Conservation (phyloP, 1,140 invertebrate species). For the Danaus melanippus region DNA sequence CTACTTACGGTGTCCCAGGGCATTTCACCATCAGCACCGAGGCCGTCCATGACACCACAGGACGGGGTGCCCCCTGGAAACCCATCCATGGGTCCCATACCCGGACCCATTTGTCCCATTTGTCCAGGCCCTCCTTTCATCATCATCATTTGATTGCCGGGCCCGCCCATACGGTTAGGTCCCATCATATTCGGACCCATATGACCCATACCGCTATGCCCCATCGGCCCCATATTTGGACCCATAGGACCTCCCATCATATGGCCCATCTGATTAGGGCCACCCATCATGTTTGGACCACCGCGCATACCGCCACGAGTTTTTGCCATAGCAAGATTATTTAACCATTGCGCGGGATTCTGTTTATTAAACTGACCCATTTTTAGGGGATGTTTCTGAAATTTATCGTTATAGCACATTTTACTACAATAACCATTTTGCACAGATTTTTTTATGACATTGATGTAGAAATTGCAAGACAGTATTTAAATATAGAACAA, state of each 20-base stretch:
- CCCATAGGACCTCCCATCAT: conserved; percentile 67
- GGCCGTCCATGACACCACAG: conserved; percentile 71
- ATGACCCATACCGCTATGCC: conserved; percentile 69
- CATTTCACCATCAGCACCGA: conserved; percentile 71
- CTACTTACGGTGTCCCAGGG: conserved; percentile 71
- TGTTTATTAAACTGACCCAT: conserved; percentile 88
- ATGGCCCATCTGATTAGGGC: conserved; percentile 63
- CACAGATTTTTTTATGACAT: not conserved
- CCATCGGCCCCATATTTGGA: conserved; percentile 68
- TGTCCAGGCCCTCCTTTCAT: conserved; percentile 63
- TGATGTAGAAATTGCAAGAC: too few species aligned
- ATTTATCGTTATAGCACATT: conserved; percentile 16
- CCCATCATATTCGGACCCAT: conserved; percentile 71
- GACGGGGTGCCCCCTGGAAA: conserved; percentile 70
- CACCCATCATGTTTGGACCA: conserved; percentile 66
- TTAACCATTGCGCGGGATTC: conserved; percentile 86
- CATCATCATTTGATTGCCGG: conserved; percentile 67
- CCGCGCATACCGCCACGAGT: conserved; percentile 77
- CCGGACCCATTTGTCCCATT: conserved; percentile 63
- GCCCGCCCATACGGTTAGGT: conserved; percentile 55
- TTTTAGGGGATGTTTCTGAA: conserved; percentile 90
- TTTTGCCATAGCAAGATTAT: conserved; percentile 84
- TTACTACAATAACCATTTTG: conserved; percentile 1
- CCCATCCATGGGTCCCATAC: conserved; percentile 70
- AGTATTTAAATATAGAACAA: too few species aligned